Evolutionary conservation across 1,140 invertebrate species (phyloP), one percentile per base, ranked within the genome.

Genomic region (Lineus longissimus): DNA sequence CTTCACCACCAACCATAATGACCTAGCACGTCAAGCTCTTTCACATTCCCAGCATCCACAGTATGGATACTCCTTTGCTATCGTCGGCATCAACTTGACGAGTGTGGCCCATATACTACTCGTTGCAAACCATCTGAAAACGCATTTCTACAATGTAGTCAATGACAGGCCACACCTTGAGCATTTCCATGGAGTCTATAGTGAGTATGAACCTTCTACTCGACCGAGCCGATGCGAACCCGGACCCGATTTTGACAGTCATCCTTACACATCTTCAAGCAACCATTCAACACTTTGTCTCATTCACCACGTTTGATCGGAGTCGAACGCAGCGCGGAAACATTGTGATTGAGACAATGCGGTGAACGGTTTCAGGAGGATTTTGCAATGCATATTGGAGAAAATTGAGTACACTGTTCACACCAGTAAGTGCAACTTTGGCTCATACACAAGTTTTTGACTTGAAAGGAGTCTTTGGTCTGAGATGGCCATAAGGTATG

Each of bases 141-240:
- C 90, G 31, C 95, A 98, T 78, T 89, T 98, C 79, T 98, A 91
- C 78, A 98, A 97, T 84, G 84, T 86, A 54, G 63, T 58, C 29
- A 23, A 76, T 89, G 67, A 57, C 62, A 61, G 59, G 65, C 71
- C 90, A 87, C 51, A 86, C 81, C 23, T 97, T 33, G 86, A 89
- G 75, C 86, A 91, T 77, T 97, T 97, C 83, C 93, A 98, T 83
- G 89, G 89, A 74, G 89, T 97, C 73, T 98, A 97, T 83, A 93
- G 92, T 85, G 82, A 82, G 78, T 77, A 55, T 13, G 36, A 59
- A 13, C 62, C 29, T 30, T 30, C 19, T 58, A 57, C 4, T 41
- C 31, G 22, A 15, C 15, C 19, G 54, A 29, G n/a, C n/a, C n/a
- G n/a, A n/a, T n/a, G n/a, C n/a, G 15, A n/a, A 15, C 15, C n/a